Conservation (phyloP, 2,113 vertebrate genomes). For the Lepisosteus oculatus region DNA sequence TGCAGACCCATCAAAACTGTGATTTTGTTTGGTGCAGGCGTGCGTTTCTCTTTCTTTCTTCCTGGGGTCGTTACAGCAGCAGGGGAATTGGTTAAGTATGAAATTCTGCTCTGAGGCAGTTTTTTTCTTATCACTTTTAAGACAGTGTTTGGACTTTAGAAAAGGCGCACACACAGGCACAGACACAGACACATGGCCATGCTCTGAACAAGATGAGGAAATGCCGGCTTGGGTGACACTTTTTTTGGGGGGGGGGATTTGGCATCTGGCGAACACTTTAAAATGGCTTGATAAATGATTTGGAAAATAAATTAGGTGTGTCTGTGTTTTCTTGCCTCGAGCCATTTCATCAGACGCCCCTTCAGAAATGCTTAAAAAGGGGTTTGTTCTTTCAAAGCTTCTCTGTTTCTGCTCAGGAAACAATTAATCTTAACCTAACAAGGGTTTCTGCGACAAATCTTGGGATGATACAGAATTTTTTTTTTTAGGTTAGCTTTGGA, state of each 20-base stretch:
- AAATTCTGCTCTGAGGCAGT: constrained; percentile 1
- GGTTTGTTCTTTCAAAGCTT: neutral
- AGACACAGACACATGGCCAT: neutral
- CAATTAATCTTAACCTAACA: constrained; percentile 1
- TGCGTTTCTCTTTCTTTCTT: neutral
- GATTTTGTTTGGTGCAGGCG: constrained; percentile 45
- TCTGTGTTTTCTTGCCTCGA: constrained; percentile 29
- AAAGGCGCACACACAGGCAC: neutral
- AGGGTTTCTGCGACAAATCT: neutral
- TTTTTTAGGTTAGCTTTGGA: too few species aligned
- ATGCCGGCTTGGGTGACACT: constrained; percentile 18
- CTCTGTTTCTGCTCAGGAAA: neutral
- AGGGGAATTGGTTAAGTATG: constrained; percentile 9
- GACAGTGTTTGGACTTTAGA: constrained; percentile 2
- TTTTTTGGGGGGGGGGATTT: constrained; percentile 4
- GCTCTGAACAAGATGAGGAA: neutral
- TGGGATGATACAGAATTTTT: neutral
- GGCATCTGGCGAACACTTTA: constrained; percentile 30
- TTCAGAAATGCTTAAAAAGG: constrained; percentile 13
- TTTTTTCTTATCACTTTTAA: constrained; percentile 7
- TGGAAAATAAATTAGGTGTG: constrained; percentile 38
- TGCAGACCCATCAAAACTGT: constrained; percentile 69
- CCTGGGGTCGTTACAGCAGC: neutral
- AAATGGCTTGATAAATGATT: constrained; percentile 24
- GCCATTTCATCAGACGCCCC: constrained; percentile 29